These are phyloP conservation scores for Anhinga rufa DNA, from an alignment of 2,113 vertebrate genomes.

Conservation along the genomic window DNA sequence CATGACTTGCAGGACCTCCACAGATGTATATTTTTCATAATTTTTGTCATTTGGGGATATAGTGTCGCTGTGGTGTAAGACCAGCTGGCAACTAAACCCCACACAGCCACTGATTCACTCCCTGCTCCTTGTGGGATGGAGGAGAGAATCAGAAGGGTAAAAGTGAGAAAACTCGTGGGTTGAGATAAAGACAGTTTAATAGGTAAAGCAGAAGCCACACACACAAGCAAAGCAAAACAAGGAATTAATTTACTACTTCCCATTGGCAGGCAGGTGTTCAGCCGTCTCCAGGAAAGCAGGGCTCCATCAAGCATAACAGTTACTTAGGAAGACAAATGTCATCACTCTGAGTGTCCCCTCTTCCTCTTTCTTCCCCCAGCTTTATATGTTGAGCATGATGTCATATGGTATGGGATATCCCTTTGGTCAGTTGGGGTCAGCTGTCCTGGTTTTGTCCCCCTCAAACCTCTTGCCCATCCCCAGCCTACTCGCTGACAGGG, in stretches of 20 bases:
- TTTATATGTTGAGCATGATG: background rate
- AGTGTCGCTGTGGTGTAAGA: background rate
- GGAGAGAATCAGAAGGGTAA: background rate
- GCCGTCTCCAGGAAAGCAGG: background rate
- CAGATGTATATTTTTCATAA: background rate
- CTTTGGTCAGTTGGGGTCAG: background rate
- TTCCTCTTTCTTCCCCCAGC: background rate
- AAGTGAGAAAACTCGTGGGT: fast-evolving
- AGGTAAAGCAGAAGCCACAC: background rate
- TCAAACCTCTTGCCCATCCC: fast-evolving
- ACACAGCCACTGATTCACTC: fast-evolving
- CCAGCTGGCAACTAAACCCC: background rate
- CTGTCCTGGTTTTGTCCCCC: background rate
- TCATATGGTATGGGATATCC: background rate
- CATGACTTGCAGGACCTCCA: background rate
- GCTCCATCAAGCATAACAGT: fast-evolving
- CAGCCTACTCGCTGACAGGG: background rate
- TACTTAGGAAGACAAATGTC: background rate
- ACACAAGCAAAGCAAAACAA: background rate
- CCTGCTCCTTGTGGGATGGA: no score
- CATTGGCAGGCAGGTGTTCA: background rate
- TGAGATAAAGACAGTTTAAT: background rate
- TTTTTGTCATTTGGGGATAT: background rate
- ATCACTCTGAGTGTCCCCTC: fast-evolving
- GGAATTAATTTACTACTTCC: background rate